phyloP scores from a whole-genome alignment of 2,888 invertebrate genomes.

The Mimachlamys varia region DNA sequence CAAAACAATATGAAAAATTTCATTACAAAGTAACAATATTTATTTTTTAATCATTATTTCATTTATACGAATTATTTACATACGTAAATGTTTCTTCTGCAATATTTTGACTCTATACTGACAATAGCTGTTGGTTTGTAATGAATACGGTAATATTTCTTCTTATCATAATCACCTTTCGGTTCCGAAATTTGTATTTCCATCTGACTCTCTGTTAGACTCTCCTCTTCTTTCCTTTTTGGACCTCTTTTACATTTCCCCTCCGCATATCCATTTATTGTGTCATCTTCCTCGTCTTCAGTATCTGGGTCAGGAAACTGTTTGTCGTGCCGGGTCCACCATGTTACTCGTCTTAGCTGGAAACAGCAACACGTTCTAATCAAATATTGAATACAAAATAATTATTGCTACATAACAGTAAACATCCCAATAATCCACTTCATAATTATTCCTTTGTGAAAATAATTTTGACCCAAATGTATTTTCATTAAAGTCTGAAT shows the following conservation, averaged over 20 bases:
- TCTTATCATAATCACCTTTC: neutral
- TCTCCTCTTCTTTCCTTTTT: neutral
- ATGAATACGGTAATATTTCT: too few relatives aligned
- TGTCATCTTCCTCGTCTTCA: slow-evolving; percentile 52
- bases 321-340: slow-evolving; percentile 62
- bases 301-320: slow-evolving; percentile 56
- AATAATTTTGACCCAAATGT: too few relatives aligned
- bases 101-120: too few relatives aligned
- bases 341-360: slow-evolving; percentile 64
- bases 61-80: too few relatives aligned
- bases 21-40: neutral
- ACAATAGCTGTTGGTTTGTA: too few relatives aligned
- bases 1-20: neutral
- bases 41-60: neutral
- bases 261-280: neutral
- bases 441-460: too few relatives aligned
- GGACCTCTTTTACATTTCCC: neutral
- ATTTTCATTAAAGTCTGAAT: too few relatives aligned
- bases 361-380: neutral
- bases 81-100: too few relatives aligned
- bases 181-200: neutral
- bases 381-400: too few relatives aligned
- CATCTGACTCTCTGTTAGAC: neutral
- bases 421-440: too few relatives aligned
- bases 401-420: too few relatives aligned